These are phyloP conservation scores for Strongylocentrotus purpuratus DNA, from an alignment of 35 echinoderm and acorn worm species.

Conservation along the genomic window DNA sequence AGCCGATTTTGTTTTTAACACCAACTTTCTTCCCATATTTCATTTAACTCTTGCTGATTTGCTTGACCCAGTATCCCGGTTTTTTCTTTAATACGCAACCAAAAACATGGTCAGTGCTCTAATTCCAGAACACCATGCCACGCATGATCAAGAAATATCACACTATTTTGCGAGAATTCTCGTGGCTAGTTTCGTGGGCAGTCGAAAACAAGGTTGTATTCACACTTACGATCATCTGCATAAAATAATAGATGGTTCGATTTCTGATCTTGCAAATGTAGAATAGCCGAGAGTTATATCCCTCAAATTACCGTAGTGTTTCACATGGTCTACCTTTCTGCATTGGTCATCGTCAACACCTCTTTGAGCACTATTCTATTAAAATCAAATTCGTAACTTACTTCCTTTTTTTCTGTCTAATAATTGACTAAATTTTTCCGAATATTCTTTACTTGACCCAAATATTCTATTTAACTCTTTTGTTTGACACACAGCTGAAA, in stretches of 20 bases:
- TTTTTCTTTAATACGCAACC: not conserved
- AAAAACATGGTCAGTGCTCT: not conserved
- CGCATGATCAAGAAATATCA: not conserved
- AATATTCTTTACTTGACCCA: too few relatives aligned
- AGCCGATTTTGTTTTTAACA: not conserved
- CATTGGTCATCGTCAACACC: too few relatives aligned
- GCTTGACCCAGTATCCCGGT: not conserved
- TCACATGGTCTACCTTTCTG: too few relatives aligned
- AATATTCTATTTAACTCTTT: too few relatives aligned
- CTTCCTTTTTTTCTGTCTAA: too few relatives aligned
- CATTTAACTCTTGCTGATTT: not conserved
- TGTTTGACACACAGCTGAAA: too few relatives aligned
- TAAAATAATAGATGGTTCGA: not conserved
- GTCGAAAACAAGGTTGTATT: not conserved
- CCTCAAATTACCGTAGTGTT: not conserved
- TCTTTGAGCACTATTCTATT: too few relatives aligned
- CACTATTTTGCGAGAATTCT: not conserved
- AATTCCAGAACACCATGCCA: not conserved
- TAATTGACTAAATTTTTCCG: too few relatives aligned
- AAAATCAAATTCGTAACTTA: too few relatives aligned
- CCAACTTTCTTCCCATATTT: too few relatives aligned
- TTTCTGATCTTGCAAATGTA: not conserved
- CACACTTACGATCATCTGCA: not conserved
- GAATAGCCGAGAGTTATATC: not conserved
- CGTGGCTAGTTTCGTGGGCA: not conserved